Evolutionary conservation across 1,140 invertebrate species (phyloP), one percentile per base, ranked within the genome.

Genomic region (Archivesica marissinica): DNA sequence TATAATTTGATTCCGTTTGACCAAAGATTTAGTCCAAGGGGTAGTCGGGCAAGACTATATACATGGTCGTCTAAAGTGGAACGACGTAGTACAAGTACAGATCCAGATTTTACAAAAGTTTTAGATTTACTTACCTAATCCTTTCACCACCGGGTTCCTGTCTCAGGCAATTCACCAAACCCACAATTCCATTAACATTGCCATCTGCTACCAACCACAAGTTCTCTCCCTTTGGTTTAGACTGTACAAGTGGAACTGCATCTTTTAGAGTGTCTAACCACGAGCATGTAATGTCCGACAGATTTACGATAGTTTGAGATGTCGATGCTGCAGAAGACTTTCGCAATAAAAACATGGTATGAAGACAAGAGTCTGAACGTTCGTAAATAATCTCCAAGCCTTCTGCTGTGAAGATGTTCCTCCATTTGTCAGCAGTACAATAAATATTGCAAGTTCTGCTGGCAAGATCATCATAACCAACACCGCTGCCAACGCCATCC

Each of bases 81-180:
- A n/a, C n/a, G n/a, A n/a, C n/a, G n/a, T n/a, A n/a, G n/a, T n/a
- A n/a, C n/a, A n/a, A n/a, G n/a, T n/a, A n/a, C n/a, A n/a, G n/a
- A n/a, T n/a, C n/a, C n/a, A n/a, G n/a, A n/a, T n/a, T n/a, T n/a
- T n/a, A n/a, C n/a, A n/a, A n/a, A n/a, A n/a, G n/a, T n/a, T n/a
- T n/a, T n/a, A n/a, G n/a, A n/a, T n/a, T n/a, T n/a, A n/a, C 72
- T 76, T 90, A 95, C 89, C 97, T 96, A 15, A 97, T 94, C 89
- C 96, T 96, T 61, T 95, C 94, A 66, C 97, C 97, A 66, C 97
- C 97, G 13, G 96, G 95, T 94, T 99, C 98, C 88, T 95, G 95
- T 88, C 96, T 96, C 52, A 99, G 94, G 92, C 98, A 99, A 88
- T 97, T 98, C 75, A 97, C 96, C 86, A 99, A 93, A 59, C 98